Conservation (phyloP, 2,113 vertebrate genomes). For the Eupsittula cactorum region DNA sequence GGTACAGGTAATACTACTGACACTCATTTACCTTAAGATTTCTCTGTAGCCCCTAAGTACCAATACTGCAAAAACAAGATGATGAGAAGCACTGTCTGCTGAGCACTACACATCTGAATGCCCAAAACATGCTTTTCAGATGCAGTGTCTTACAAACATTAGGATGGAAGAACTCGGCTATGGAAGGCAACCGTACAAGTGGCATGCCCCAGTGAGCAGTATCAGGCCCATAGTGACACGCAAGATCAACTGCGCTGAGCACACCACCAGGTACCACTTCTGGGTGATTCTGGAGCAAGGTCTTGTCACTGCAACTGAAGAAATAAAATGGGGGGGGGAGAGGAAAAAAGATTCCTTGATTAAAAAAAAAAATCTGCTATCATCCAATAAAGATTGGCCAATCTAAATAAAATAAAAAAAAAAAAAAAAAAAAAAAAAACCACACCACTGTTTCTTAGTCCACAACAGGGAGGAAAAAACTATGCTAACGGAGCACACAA, state of each 20-base stretch:
- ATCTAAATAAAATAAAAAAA: too few species aligned
- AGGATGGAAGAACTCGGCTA: background rate
- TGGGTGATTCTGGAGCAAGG: background rate
- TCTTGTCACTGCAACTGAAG: background rate
- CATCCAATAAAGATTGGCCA: background rate
- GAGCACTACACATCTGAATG: background rate
- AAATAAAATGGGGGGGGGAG: background rate
- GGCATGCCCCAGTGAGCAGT: background rate
- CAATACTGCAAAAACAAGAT: background rate
- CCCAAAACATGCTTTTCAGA: background rate
- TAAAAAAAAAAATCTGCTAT: background rate
- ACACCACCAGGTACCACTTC: background rate
- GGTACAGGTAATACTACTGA: background rate
- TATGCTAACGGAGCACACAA: background rate
- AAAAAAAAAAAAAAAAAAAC: background rate
- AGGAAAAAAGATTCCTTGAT: background rate
- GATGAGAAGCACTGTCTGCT: background rate
- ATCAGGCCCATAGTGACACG: fast-evolving
- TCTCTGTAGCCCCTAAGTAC: background rate
- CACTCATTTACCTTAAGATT: background rate
- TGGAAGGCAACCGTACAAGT: background rate
- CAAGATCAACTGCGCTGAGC: background rate
- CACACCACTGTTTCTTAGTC: background rate
- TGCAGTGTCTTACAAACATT: background rate
- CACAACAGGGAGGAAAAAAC: background rate